Base-by-base conservation (phyloP, 2,888 invertebrate species). In the Exephanes ischioxanthus region DNA sequence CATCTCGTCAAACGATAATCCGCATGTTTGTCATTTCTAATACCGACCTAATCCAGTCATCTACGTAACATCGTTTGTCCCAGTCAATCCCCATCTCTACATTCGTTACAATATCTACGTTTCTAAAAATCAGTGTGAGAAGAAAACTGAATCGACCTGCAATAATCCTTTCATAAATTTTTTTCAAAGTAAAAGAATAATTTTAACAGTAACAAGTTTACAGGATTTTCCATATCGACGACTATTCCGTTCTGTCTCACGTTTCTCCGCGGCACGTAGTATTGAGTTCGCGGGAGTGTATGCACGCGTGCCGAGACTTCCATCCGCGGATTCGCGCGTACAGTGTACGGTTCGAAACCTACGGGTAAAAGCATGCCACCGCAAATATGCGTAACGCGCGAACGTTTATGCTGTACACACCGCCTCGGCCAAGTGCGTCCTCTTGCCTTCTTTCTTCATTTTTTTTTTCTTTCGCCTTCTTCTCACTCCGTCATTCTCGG, bases 391-490 rank as follows among this genome's bases (percentile, higher is more conserved):
- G 75, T 33, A 63, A 51, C n/a, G 61, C 58, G 73, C 58, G 63
- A 61, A 30, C 61, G 61, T 30, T 61, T 61, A 16, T 61, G 30
- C 58, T 61, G 14, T 81, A 83, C 89, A 87, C 22, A 48, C 45
- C 45, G 45, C 55, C 19, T 55, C 55, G 22, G 22, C 89, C 91
- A 90, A 90, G 91, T 90, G 90, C 89, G 89, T 84, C 86, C 11
- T 58, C 26, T 22, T 58, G 22, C 58, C 58, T 61, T 30, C 55
- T 26, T 61, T 61, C 26, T 14, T 45, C 53, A 75, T 48, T 66
- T 16, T 48, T 63, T 63, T 48, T 51, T 67, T 51, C 33, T 66
- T 37, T 48, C 45, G 16, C 45, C 45, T 41, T 76, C 66, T 67
- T 76, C 53, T 53, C 19, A 51, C 33, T 66, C 16, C 19, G 22